Evolutionary conservation across 2,113 vertebrate genomes (phyloP), one percentile per base, ranked within the genome.

Genomic region (Microcebus tavaratra): DNA sequence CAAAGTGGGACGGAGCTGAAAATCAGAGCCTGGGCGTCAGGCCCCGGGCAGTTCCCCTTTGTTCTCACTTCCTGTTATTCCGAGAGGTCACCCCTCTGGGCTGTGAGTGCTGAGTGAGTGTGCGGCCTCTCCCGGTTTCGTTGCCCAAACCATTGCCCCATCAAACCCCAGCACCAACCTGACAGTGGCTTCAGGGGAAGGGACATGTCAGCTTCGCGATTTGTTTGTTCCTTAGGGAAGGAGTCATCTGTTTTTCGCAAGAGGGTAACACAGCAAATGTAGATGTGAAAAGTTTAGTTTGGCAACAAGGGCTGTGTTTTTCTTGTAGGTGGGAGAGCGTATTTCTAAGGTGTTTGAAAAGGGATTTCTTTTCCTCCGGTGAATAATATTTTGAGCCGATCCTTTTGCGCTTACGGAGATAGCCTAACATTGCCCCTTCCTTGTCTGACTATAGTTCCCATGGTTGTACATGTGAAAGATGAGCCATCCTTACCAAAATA

Each of bases 41-140:
- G 59, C 67, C 29, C 36, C 29, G 17, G 45, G 31, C 31, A 3
- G 27, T 23, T 61, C 42, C 61, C 50, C 25, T 76, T 82, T 83
- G 84, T 83, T 92, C 73, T 85, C 81, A 94, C 27, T 88, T 97
- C 92, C 80, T 91, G 53, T 88, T 88, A 8, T 92, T 88, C 34
- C 57, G 31, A 4, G 11, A 78, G 61, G 73, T 78, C 82, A 48
- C 29, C 17, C 3, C 78, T 82, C 55, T 68, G 27, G 1, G 9
- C 17, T 72, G 82, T 78, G 72, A 82, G 20, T 68, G 42, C 48
- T 2, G 9, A 76, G 82, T 78, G 72, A 82, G 20, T 68, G 42
- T 50, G 80, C 83, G 72, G 80, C 88, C 59, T 65, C 48, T 53
- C 34, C 75, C 29, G 45, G 50, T 65, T 59, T 85, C 53, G 59